Evolutionary conservation across 2,888 invertebrate genomes (phyloP).

Genomic region (Drosophila pegasa): DNA sequence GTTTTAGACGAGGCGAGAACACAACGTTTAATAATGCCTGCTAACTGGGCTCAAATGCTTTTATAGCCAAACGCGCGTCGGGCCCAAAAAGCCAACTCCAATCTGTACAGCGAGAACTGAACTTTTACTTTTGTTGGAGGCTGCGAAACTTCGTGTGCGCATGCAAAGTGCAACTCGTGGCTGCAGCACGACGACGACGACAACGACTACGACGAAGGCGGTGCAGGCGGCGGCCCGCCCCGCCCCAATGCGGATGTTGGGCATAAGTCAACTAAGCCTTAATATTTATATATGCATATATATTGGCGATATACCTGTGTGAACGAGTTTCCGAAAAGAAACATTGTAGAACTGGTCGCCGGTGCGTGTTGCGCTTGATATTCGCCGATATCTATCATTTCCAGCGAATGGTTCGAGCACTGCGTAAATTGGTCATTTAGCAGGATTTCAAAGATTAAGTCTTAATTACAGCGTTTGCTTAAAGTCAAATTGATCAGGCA

Average conservation of each 20-base stretch:
- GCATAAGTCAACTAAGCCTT: conserved; percentile 35
- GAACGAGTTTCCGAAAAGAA: conserved; percentile 53
- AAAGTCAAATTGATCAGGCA: not conserved
- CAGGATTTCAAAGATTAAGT: conserved; percentile 28
- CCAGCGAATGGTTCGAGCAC: conserved; percentile 20
- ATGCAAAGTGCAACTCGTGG: conserved; percentile 51
- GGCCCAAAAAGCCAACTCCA: conserved; percentile 43
- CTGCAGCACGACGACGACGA: not conserved
- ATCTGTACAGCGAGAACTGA: conserved; percentile 48
- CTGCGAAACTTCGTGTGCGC: conserved; percentile 53
- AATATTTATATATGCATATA: conserved; percentile 12
- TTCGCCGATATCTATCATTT: conserved; percentile 10
- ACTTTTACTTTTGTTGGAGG: conserved; percentile 75
- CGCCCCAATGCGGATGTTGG: conserved; percentile 51
- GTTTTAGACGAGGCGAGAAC: conserved; percentile 69
- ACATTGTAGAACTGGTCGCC: conserved; percentile 55
- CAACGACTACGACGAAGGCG: not conserved
- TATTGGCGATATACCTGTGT: conserved; percentile 24
- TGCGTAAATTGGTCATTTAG: conserved; percentile 56
- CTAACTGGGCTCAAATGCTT: conserved; percentile 62
- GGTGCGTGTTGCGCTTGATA: conserved; percentile 21
- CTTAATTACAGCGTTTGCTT: conserved; percentile 52
- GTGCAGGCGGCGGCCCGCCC: conserved; percentile 35
- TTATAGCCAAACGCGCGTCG: conserved; percentile 64
- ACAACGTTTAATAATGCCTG: conserved; percentile 69